A percentile compares a stretch with the other conserved stretches of the same genome.
Conservation (phyloP, 1,140 invertebrate species). For the Trachymyrmex cornetzi region DNA sequence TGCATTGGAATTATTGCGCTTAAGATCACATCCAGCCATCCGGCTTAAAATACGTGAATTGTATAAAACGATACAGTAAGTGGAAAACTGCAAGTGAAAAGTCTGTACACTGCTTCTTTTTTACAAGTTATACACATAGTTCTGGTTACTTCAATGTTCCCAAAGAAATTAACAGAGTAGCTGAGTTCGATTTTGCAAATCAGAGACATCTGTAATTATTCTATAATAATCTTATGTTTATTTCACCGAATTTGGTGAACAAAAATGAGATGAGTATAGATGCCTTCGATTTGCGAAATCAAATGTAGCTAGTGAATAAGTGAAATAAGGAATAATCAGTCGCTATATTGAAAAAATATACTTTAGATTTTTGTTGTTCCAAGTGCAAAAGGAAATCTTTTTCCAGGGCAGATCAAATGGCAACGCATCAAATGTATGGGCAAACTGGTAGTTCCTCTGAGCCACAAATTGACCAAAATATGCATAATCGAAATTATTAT, state of each 20-base stretch:
- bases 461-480: conserved; percentile 82
- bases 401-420: conserved; percentile 83
- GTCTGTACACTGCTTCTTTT: not conserved
- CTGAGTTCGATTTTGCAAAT: too few species aligned
- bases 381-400: conserved; percentile 1
- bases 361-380: not conserved
- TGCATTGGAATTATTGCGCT: conserved; percentile 92
- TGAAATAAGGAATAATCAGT: not conserved
- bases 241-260: too few species aligned
- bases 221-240: too few species aligned
- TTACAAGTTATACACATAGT: not conserved
- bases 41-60: conserved; percentile 94
- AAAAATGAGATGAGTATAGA: too few species aligned
- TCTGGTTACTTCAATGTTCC: not conserved
- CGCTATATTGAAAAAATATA: not conserved
- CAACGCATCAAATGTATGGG: conserved; percentile 84
- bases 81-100: conserved; percentile 3
- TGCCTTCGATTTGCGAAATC: too few species aligned
- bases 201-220: too few species aligned
- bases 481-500: conserved; percentile 85
- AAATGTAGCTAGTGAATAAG: not conserved
- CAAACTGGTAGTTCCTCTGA: conserved; percentile 81
- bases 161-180: not conserved
- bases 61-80: conserved; percentile 91
- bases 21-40: conserved; percentile 89